Percentiles rank a stretch among this genome's conserved stretches.
Conservation (phyloP, 2,888 invertebrate species). For the Drosophila hamatofila region DNA sequence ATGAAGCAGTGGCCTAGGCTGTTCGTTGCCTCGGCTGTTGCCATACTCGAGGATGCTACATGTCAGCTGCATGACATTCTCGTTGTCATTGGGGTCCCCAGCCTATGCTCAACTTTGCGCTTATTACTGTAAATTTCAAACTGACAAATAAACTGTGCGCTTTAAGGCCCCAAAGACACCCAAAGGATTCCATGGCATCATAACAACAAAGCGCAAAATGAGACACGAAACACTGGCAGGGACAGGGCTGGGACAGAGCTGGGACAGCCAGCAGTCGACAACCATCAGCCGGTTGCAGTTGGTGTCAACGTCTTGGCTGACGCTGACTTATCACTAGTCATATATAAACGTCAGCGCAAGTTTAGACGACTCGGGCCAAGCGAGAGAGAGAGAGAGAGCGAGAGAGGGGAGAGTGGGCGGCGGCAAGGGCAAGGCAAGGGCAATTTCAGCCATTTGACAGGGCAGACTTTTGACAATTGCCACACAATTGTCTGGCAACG, state of each 20-base stretch:
- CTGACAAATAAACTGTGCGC: conserved; percentile 80
- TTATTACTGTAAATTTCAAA: conserved; percentile 70
- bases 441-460: conserved; percentile 38
- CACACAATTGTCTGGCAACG: conserved; percentile 78
- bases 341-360: conserved; percentile 71
- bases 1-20: neutral
- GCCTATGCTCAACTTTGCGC: conserved; percentile 69
- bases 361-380: conserved; percentile 2
- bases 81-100: conserved; percentile 60
- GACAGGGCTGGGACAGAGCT: neutral
- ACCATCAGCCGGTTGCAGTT: conserved; percentile 49
- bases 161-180: conserved; percentile 68
- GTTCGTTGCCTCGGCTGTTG: conserved; percentile 1
- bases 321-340: conserved; percentile 79
- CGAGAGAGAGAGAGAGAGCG: no score
- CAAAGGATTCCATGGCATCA: conserved; percentile 68
- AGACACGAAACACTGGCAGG: conserved; percentile 35
- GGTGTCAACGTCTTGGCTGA: conserved; percentile 58
- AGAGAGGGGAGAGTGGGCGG: neutral
- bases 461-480: conserved; percentile 82
- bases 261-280: neutral
- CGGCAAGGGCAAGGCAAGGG: conserved; percentile 6
- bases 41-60: conserved; percentile 25
- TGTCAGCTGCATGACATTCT: conserved; percentile 40
- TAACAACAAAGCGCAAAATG: conserved; percentile 63